These are phyloP conservation scores for Porites rus DNA, from an alignment of 92 coral and sea anemone genomes.

Conservation along the genomic window DNA sequence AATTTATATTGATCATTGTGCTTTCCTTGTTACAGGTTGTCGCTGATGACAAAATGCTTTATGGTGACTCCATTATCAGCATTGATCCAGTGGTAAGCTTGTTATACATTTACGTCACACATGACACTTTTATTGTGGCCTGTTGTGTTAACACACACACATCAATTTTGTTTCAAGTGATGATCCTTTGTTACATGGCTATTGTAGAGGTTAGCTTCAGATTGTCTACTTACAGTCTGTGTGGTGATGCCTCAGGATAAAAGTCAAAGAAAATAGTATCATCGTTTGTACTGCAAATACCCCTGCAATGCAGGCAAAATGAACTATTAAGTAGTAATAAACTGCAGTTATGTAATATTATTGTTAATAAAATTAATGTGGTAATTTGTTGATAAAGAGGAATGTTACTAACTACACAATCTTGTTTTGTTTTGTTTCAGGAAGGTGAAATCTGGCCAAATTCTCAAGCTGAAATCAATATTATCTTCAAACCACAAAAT, in stretches of 20 bases:
- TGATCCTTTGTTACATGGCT: too few relatives aligned
- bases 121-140: too few relatives aligned
- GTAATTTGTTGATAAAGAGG: background rate
- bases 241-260: background rate
- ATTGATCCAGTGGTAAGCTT: conserved; percentile 92
- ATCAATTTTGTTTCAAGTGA: background rate
- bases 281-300: too few relatives aligned
- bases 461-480: conserved; percentile 88
- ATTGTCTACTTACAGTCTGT: background rate
- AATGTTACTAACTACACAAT: background rate
- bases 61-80: conserved; percentile 88
- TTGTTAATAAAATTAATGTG: too few relatives aligned
- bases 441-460: conserved; percentile 99
- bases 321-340: too few relatives aligned
- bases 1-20: background rate
- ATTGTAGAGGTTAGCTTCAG: too few relatives aligned
- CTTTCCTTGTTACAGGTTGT: conserved; percentile 56
- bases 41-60: conserved; percentile 86
- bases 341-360: too few relatives aligned
- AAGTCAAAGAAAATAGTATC: too few relatives aligned
- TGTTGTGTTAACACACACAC: too few relatives aligned
- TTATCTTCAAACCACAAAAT: conserved; percentile 92
- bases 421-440: conserved; percentile 34
- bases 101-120: too few relatives aligned
- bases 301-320: too few relatives aligned